Evolutionary conservation across 2,888 invertebrate species (phyloP), one percentile per base, ranked within the genome.

Genomic region (Monoplex corrugatus): DNA sequence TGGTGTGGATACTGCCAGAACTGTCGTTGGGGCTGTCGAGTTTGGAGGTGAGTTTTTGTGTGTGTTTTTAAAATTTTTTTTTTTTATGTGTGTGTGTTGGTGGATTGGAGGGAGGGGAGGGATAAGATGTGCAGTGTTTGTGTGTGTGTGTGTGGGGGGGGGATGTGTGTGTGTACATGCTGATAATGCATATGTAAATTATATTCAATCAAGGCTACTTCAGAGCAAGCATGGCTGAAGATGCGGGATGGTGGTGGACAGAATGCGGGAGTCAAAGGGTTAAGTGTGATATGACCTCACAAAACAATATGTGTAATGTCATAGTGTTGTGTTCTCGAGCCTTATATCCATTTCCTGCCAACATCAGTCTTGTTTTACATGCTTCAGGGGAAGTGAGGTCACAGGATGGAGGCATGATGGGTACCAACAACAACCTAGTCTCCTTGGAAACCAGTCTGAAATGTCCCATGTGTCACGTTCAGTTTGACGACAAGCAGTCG

Each of bases 401-500:
- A 0, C 38, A 84, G 50, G 23, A 16, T 6, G 23, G 1, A n/a
- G n/a, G 35, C 38, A 10, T 43, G 80, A 38, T 19, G 32, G 91
- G 91, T 16, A 87, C 83, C 13, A 86, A 63, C 23, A 90, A 89
- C 40, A 88, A 83, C 38, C 40, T 90, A 23, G 91, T 91, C 13
- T 80, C 84, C 50, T 40, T 92, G 72, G 90, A 92, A 44, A 87
- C 91, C 0, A 89, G 90, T 68, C 91, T 95, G 32, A 93, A 94
- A 28, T 96, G 96, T 90, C 96, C 96, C 0, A 95, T 95, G 82
- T 96, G 96, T 89, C 93, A 93, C 38, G 91, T 92, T 84, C 93
- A 94, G 90, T 96, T 96, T 91, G 90, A 91, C 6, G 94, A 93
- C 32, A 95, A 96, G 90, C 95, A 94, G 72, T 96, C 97, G 44